Base-by-base conservation (phyloP, 2,888 invertebrate genomes). In the Stictocephala bisonia region DNA sequence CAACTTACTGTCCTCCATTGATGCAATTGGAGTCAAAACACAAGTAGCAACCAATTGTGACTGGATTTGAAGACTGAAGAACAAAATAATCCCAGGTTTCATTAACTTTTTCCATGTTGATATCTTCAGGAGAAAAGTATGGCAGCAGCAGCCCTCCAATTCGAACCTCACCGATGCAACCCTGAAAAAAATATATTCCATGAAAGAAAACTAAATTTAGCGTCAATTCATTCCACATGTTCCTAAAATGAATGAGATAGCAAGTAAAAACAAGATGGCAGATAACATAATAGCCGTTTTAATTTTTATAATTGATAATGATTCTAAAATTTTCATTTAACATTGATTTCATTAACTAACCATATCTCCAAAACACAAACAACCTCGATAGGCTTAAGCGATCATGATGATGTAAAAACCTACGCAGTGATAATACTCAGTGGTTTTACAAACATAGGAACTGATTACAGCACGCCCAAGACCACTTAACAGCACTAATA, bases 141-240 rank as follows among this genome's bases (percentile, higher is more conserved):
- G 97, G 96, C 77, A 97, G 85, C 75, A 97, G 86, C 78, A 94
- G 87, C 66, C 89, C 88, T 66, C 94, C 95, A 72, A 97, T 90
- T 80, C 96, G 89, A 60, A 95, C 91, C 82, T 95, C 95, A 27
- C 93, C 92, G 80, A 97, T 85, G 83, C 97, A 97, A 4, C 97
- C 97, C 87, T 95, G 88, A 7, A 72, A 73, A 27, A 68, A 27
- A 27, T 31, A 60, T 31, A 27, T n/a, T n/a, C n/a, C n/a, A n/a
- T n/a, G n/a, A n/a, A n/a, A n/a, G n/a, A n/a, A n/a, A n/a, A n/a
- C n/a, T n/a, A n/a, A n/a, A n/a, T n/a, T n/a, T n/a, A n/a, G n/a
- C n/a, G n/a, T n/a, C n/a, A n/a, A n/a, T n/a, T 18, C 15, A 44
- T 44, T 9, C 44, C 26, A 51, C 51, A 22, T 51, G 51, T 18